Percentiles rank a stretch among this genome's conserved stretches.
phyloP scores from a whole-genome alignment of 2,888 invertebrate species.

The Dascillus cervinus region DNA sequence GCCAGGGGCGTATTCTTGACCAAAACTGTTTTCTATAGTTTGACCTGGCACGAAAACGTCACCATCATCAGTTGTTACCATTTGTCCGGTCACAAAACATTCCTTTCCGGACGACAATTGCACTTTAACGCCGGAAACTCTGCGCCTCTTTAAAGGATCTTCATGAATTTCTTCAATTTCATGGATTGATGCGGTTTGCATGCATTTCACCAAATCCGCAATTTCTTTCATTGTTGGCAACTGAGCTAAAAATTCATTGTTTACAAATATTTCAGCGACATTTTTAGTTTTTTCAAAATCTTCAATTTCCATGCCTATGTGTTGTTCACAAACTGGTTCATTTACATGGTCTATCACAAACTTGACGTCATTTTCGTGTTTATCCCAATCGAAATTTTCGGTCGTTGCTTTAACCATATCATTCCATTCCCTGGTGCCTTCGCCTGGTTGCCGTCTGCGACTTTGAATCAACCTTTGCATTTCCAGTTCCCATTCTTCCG shows the following conservation, averaged over 20 bases:
- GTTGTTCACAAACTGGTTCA: constrained; percentile 29
- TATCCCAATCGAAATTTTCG: constrained; percentile 58
- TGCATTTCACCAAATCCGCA: constrained; percentile 53
- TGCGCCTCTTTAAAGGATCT: constrained; percentile 14
- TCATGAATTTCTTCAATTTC: constrained; percentile 43
- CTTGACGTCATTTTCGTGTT: constrained; percentile 52
- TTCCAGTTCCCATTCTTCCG: constrained; percentile 54
- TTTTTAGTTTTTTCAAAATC: constrained; percentile 53
- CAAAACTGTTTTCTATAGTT: constrained; percentile 60
- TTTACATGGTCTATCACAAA: constrained; percentile 43
- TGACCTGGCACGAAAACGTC: constrained; percentile 69
- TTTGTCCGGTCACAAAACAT: constrained; percentile 65
- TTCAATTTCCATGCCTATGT: constrained; percentile 46
- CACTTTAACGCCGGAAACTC: constrained; percentile 35
- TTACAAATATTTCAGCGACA: constrained; percentile 51
- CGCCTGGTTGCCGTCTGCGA: constrained; percentile 36
- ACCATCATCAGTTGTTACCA: constrained; percentile 61
- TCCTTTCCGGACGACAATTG: constrained; percentile 58
- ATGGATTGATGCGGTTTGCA: constrained; percentile 51
- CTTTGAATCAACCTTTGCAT: constrained; percentile 34
- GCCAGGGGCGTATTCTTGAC: constrained; percentile 64
- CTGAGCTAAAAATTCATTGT: constrained; percentile 46
- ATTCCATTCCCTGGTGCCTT: constrained; percentile 46
- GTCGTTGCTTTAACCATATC: constrained; percentile 57
- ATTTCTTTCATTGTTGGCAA: constrained; percentile 59